A percentile compares a stretch with the other conserved stretches of the same genome.
Evolutionary conservation across 2,888 invertebrate genomes (phyloP).

Genomic region (Tromatobia lineatoria): DNA sequence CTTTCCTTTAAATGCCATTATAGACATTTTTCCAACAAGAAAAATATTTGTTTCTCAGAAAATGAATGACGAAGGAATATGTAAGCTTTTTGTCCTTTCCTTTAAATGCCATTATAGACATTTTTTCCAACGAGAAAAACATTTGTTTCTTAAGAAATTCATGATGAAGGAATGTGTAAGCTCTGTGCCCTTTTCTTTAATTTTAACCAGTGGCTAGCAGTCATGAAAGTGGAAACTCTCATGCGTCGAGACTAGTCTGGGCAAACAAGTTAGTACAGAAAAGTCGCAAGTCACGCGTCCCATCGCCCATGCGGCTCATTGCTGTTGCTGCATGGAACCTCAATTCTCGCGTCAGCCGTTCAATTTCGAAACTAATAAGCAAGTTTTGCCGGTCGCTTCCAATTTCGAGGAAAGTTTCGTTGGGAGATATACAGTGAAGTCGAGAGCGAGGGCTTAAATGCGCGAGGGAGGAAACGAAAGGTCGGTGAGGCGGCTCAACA

Average conservation of each 20-base stretch:
- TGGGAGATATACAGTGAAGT: constrained; percentile 19
- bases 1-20: no score
- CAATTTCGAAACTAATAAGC: constrained; percentile 74
- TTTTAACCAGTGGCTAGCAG: constrained; percentile 1
- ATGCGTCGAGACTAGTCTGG: constrained; percentile 13
- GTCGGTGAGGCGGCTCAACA: constrained; percentile 19
- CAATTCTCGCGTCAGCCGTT: constrained; percentile 66
- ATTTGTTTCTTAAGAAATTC: neutral
- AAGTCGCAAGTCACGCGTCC: constrained; percentile 22
- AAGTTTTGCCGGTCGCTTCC: constrained; percentile 71
- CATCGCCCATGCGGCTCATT: constrained; percentile 38
- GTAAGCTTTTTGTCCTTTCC: neutral
- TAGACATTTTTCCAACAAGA: neutral
- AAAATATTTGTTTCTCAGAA: neutral
- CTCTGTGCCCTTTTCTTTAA: neutral
- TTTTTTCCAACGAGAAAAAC: neutral
- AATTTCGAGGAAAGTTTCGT: constrained; percentile 71
- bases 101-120: no score
- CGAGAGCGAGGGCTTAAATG: constrained; percentile 34
- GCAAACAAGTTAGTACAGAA: constrained; percentile 43
- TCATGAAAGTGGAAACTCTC: neutral
- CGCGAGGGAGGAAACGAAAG: constrained; percentile 27
- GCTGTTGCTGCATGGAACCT: constrained; percentile 52
- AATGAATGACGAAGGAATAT: neutral
- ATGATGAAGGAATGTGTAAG: neutral